Percentiles rank a stretch among this genome's conserved stretches.
phyloP scores from a whole-genome alignment of 1,140 invertebrate genomes.

The Hyphantria cunea region DNA sequence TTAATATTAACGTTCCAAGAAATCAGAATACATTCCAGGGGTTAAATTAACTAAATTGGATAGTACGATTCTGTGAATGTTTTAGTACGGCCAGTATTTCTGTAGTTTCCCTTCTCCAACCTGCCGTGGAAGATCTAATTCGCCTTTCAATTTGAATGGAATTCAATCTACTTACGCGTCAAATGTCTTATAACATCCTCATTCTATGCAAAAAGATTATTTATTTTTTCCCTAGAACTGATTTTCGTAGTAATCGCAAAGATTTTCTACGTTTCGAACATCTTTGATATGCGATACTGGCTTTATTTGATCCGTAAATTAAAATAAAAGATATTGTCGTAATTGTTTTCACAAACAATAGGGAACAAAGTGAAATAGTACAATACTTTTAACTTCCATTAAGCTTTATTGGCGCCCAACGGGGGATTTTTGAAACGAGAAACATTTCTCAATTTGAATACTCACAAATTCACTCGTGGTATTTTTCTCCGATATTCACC shows the following conservation, averaged over 20 bases:
- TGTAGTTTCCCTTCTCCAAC: background rate
- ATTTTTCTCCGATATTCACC: background rate
- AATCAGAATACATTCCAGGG: constrained; percentile 25
- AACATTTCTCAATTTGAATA: background rate
- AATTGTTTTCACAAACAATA: too few relatives aligned
- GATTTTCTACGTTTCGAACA: constrained; percentile 8
- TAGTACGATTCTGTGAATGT: constrained; percentile 23
- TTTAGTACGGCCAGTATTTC: constrained; percentile 4
- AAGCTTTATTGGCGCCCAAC: constrained; percentile 16
- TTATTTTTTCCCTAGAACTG: constrained; percentile 34
- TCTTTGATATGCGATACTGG: too few relatives aligned
- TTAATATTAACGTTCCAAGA: constrained; percentile 27
- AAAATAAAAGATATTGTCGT: too few relatives aligned
- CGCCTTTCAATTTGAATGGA: constrained; percentile 57
- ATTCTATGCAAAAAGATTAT: constrained; percentile 50
- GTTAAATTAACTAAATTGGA: constrained; percentile 23
- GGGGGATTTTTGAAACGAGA: background rate
- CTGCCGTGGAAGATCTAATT: constrained; percentile 58
- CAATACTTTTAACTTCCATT: too few relatives aligned
- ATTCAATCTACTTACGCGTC: constrained; percentile 64
- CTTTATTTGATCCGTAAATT: too few relatives aligned
- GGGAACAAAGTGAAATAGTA: too few relatives aligned
- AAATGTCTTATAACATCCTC: constrained; percentile 61
- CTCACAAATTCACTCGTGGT: background rate
- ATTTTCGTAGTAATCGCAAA: constrained; percentile 5